Conservation (phyloP, 2,113 vertebrate species). For the Phylloscopus trochiloides region DNA sequence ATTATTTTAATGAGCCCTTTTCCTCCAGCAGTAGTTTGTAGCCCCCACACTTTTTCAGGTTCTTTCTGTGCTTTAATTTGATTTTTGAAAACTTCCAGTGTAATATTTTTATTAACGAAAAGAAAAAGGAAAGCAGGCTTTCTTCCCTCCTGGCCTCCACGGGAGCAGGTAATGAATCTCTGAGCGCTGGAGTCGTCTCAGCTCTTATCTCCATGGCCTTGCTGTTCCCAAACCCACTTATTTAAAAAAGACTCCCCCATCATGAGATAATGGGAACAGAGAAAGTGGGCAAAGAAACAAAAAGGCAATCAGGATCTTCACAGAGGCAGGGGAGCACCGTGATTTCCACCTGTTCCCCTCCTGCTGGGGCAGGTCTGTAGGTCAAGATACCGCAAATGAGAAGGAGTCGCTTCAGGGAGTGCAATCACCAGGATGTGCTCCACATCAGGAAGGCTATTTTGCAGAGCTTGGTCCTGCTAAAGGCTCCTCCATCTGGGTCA, state of each 20-base stretch:
- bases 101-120: neutral
- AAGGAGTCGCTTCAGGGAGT: neutral
- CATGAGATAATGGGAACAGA: neutral
- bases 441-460: neutral
- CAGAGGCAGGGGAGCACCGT: neutral
- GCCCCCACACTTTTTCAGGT: neutral
- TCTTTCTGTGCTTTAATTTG: neutral
- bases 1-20: slow-evolving; percentile 38
- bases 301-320: neutral
- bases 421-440: neutral
- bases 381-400: neutral
- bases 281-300: neutral
- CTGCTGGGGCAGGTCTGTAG: neutral
- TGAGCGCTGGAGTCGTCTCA: accelerated
- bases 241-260: neutral
- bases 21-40: slow-evolving; percentile 74
- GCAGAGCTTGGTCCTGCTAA: neutral
- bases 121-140: neutral
- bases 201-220: neutral
- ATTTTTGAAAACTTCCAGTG: neutral
- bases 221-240: neutral
- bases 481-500: neutral
- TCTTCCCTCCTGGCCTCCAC: neutral
- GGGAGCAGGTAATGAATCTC: slow-evolving; percentile 27
- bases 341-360: neutral